Conservation (phyloP, 2,113 vertebrate species). For the Dolichallabes microphthalmus region DNA sequence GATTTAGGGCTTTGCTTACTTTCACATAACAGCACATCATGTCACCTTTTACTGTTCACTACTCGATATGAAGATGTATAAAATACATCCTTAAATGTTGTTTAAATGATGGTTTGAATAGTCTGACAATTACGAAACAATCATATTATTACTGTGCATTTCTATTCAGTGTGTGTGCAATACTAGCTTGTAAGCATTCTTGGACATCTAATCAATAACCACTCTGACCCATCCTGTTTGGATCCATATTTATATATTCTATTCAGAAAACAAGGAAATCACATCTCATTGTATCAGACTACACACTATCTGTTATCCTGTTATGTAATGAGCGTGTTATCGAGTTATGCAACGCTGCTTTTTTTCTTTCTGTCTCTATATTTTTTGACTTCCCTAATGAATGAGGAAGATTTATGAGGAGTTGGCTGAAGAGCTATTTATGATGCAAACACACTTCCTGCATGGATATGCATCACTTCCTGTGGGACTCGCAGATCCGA, state of each 20-base stretch:
- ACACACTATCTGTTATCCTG: background rate
- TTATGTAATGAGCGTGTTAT: background rate
- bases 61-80: background rate
- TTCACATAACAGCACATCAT: background rate
- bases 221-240: background rate
- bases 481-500: slow-evolving; percentile 36
- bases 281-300: background rate
- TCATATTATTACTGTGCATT: background rate
- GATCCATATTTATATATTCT: background rate
- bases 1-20: background rate
- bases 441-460: slow-evolving; percentile 42
- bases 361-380: background rate
- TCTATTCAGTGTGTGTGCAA: background rate
- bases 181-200: background rate
- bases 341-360: background rate
- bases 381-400: slow-evolving; percentile 7
- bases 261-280: background rate
- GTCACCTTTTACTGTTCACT: background rate
- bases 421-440: slow-evolving; percentile 32
- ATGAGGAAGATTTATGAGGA: slow-evolving; percentile 49
- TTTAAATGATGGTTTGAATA: background rate
- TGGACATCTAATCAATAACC: slow-evolving; percentile 11
- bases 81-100: background rate
- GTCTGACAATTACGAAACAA: background rate
- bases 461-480: slow-evolving; percentile 50